Evolutionary conservation across 2,888 invertebrate species (phyloP).

Genomic region (Mesopsocus fuscifrons): DNA sequence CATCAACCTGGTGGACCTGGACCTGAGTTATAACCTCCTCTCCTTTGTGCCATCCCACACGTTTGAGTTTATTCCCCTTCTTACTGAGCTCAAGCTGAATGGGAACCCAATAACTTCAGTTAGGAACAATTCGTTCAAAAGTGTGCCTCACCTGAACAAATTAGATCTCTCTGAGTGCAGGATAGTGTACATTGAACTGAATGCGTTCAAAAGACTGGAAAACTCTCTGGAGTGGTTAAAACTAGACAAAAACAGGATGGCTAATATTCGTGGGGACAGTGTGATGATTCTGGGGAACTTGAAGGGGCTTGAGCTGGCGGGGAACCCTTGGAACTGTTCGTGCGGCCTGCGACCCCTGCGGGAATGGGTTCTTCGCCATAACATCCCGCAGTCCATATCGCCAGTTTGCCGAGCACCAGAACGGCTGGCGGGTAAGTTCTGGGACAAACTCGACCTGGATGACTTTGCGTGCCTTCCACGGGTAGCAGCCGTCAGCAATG

Average conservation of each 20-base stretch:
- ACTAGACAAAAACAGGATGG: conserved; percentile 52
- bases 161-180: conserved; percentile 56
- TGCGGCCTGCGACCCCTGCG: conserved; percentile 52
- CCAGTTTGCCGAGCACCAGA: conserved; percentile 50
- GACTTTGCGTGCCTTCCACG: conserved; percentile 64
- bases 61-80: conserved; percentile 50
- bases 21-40: conserved; percentile 54
- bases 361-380: conserved; percentile 60
- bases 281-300: conserved; percentile 46
- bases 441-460: conserved; percentile 57
- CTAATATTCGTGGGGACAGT: conserved; percentile 42
- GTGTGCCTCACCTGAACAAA: conserved; percentile 45
- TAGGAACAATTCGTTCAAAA: conserved; percentile 44
- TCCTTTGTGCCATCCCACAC: conserved; percentile 48
- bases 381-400: conserved; percentile 51
- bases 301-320: conserved; percentile 55
- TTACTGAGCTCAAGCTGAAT: conserved; percentile 51
- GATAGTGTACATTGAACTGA: conserved; percentile 43
- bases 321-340: conserved; percentile 69
- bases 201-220: conserved; percentile 53
- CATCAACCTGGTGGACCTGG: conserved; percentile 62
- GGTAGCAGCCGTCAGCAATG: conserved; percentile 37
- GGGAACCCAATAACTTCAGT: conserved; percentile 56
- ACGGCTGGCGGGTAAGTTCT: conserved; percentile 40
- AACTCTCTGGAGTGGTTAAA: conserved; percentile 55